phyloP scores from a whole-genome alignment of 2,888 invertebrate genomes.

The Dynastes grantii region DNA sequence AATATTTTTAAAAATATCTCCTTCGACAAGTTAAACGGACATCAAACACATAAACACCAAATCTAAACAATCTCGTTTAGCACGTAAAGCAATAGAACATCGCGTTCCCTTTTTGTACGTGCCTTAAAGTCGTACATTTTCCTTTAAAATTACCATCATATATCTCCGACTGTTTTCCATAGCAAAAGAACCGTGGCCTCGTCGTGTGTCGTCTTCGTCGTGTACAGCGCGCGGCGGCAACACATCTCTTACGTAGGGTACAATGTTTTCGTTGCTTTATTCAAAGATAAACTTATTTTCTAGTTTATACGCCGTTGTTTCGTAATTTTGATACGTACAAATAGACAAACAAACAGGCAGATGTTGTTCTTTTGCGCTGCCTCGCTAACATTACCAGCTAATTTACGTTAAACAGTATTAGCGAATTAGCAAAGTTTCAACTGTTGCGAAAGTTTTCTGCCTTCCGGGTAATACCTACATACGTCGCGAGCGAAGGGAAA shows the following conservation, averaged over 20 bases:
- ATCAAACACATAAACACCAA: neutral
- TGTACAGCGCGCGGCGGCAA: neutral
- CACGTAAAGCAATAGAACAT: slow-evolving; percentile 6
- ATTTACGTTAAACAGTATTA: slow-evolving; percentile 3
- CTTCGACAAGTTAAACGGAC: neutral
- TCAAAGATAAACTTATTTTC: slow-evolving; percentile 32
- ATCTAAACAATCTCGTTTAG: neutral
- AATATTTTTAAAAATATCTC: too few relatives aligned
- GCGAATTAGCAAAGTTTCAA: neutral
- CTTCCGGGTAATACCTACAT: neutral
- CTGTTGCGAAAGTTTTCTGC: neutral
- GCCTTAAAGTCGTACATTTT: neutral
- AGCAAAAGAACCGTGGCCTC: neutral
- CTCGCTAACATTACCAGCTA: neutral
- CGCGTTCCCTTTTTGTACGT: neutral
- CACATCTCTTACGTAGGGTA: neutral
- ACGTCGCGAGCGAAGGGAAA: neutral
- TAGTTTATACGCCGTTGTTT: slow-evolving; percentile 15
- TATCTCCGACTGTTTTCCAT: neutral
- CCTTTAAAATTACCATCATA: slow-evolving; percentile 22
- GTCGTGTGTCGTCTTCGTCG: neutral
- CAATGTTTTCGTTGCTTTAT: neutral
- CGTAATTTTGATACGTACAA: slow-evolving; percentile 24
- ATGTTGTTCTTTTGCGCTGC: neutral
- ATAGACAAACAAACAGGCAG: neutral